phyloP scores from a whole-genome alignment of 2,113 vertebrate genomes.

The Platysteira castanea region DNA sequence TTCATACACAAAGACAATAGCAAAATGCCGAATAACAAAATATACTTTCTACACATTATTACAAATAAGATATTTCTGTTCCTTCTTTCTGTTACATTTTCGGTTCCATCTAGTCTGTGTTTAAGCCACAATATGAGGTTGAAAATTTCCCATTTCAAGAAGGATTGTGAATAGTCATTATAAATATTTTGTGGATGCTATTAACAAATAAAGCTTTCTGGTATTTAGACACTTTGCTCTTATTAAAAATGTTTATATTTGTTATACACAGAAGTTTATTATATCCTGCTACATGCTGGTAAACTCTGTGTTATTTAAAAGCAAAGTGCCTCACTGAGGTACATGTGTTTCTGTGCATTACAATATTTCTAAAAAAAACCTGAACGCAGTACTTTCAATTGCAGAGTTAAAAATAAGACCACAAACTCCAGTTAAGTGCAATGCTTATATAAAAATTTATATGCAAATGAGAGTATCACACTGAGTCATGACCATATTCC shows the following conservation, averaged over 20 bases:
- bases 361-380: fast-evolving
- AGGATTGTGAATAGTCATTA: not conserved
- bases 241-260: not conserved
- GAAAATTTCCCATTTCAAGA: not conserved
- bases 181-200: not conserved
- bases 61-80: not conserved
- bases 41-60: not conserved
- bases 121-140: not conserved
- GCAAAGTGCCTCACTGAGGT: not conserved
- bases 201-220: not conserved
- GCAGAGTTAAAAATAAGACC: not conserved
- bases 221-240: not conserved
- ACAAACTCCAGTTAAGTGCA: not conserved
- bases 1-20: not conserved
- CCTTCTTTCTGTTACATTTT: not conserved
- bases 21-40: not conserved
- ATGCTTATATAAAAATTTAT: not conserved
- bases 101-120: not conserved
- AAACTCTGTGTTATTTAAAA: not conserved
- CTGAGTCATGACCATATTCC: not conserved
- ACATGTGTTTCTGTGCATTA: not conserved
- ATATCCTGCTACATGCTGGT: not conserved
- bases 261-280: not conserved
- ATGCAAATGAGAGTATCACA: not conserved
- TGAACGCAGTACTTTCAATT: not conserved